phyloP scores from a whole-genome alignment of 2,888 invertebrate genomes.

The Dendrolimus pini region DNA sequence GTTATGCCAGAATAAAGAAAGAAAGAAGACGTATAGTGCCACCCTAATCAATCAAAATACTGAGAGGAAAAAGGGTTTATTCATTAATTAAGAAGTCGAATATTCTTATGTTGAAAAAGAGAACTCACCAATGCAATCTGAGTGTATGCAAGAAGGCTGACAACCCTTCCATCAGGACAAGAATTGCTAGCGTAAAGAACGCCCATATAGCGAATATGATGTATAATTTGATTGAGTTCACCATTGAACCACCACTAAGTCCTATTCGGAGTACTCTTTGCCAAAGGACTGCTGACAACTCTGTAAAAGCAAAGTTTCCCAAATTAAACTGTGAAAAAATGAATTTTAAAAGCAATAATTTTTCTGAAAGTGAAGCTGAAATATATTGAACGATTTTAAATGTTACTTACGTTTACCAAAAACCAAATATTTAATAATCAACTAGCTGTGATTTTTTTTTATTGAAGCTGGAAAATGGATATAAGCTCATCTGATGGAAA shows the following conservation, averaged over 20 bases:
- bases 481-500: no score
- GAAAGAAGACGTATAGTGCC: no score
- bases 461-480: no score
- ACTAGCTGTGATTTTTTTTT: no score
- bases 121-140: constrained; percentile 87
- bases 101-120: no score
- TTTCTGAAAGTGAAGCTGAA: background rate
- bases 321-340: background rate
- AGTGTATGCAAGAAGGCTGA: constrained; percentile 94
- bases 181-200: constrained; percentile 86
- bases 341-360: background rate
- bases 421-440: no score
- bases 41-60: no score
- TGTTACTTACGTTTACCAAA: no score
- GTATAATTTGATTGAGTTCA: constrained; percentile 70
- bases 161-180: constrained; percentile 93
- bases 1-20: no score
- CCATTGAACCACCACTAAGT: constrained; percentile 31
- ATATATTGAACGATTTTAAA: no score
- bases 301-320: constrained; percentile 44
- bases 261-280: constrained; percentile 80
- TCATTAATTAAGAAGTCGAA: no score
- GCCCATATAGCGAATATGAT: constrained; percentile 86
- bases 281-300: constrained; percentile 90
- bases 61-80: no score